phyloP scores from a whole-genome alignment of 1,140 invertebrate genomes.

The Philotrypesis tridentata region DNA sequence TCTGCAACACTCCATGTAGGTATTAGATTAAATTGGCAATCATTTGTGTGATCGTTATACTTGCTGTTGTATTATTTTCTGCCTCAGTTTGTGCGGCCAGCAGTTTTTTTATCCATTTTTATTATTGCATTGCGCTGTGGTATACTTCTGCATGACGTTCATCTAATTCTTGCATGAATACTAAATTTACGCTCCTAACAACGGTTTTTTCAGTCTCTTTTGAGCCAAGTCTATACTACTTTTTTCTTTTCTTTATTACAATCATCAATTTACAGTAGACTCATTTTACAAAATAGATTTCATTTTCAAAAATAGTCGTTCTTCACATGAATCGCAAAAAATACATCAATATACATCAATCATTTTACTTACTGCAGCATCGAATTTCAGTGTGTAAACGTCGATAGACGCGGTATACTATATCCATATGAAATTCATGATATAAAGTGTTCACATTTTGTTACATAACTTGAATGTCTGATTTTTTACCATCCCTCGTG shows the following conservation, averaged over 20 bases:
- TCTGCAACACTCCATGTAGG: constrained; percentile 42
- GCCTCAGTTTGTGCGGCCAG: constrained; percentile 58
- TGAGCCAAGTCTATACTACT: not conserved
- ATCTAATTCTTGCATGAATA: constrained; percentile 35
- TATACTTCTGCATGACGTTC: constrained; percentile 39
- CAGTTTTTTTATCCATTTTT: constrained; percentile 59
- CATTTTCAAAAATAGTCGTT: not conserved
- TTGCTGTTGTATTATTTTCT: constrained; percentile 46
- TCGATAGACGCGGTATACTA: too few relatives aligned
- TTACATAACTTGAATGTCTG: constrained; percentile 14
- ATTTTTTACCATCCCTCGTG: not conserved
- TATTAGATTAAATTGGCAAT: constrained; percentile 39
- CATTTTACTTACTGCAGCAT: too few relatives aligned
- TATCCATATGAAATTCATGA: too few relatives aligned
- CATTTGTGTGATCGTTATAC: constrained; percentile 27
- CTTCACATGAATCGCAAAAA: not conserved
- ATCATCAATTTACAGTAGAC: not conserved
- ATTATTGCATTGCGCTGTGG: constrained; percentile 38
- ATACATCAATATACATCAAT: too few relatives aligned
- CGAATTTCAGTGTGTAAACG: too few relatives aligned
- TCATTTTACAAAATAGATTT: not conserved
- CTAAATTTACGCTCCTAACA: constrained; percentile 22
- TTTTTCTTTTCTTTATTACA: constrained; percentile 8
- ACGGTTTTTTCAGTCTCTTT: not conserved
- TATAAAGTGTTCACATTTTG: not conserved